phyloP scores from a whole-genome alignment of 53 echinoderm and acorn worm genomes.

The Astropecten irregularis region DNA sequence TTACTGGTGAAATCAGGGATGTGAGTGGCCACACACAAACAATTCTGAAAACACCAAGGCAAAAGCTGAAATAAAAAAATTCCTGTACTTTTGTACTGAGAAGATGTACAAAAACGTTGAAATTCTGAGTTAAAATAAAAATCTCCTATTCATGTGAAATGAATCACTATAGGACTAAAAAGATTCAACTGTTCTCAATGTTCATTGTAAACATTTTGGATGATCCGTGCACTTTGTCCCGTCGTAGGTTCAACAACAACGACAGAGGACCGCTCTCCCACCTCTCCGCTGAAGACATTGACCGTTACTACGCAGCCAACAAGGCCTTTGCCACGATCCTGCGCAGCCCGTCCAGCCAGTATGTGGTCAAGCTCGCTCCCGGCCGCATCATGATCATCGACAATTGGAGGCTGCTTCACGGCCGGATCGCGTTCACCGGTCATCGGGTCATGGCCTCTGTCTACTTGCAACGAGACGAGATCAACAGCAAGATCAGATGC shows the following conservation, averaged over 20 bases:
- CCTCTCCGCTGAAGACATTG: constrained; percentile 57
- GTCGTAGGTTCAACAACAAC: constrained; percentile 81
- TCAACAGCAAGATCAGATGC: constrained; percentile 37
- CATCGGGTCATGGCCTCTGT: constrained; percentile 64
- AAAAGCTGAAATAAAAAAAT: too few species aligned
- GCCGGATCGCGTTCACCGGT: constrained; percentile 78
- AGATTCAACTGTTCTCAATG: too few species aligned
- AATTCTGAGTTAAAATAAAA: too few species aligned
- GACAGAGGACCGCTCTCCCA: constrained; percentile 73
- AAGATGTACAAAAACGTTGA: too few species aligned
- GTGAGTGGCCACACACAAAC: too few species aligned
- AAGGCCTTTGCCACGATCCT: constrained; percentile 68
- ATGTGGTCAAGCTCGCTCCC: constrained; percentile 68
- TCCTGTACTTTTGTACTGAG: too few species aligned
- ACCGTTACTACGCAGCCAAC: constrained; percentile 79
- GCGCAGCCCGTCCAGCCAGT: constrained; percentile 46
- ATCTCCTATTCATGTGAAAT: too few species aligned
- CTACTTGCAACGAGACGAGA: constrained; percentile 69
- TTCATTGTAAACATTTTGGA: too few species aligned
- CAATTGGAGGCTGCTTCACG: constrained; percentile 92
- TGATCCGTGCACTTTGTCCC: too few species aligned
- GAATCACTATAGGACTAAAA: too few species aligned
- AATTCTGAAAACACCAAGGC: too few species aligned
- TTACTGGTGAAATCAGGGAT: too few species aligned
- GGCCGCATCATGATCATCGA: constrained; percentile 82